These are phyloP conservation scores for Drepana arcuata DNA, from an alignment of 1,140 invertebrate genomes.

Conservation along the genomic window DNA sequence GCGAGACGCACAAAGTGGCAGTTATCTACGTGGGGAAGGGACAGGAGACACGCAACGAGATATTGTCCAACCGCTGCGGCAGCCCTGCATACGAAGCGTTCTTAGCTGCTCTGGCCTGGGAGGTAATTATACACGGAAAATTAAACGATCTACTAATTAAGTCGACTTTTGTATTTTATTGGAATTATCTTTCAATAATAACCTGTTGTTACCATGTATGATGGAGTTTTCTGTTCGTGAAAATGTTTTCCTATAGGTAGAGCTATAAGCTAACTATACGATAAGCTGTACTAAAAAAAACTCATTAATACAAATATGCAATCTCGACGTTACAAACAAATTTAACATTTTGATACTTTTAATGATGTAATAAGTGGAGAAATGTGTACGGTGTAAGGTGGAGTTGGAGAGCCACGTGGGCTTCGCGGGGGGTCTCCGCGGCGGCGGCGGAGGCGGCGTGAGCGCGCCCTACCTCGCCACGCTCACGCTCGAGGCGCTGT, in stretches of 20 bases:
- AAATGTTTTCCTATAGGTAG: too few species aligned
- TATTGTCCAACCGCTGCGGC: constrained; percentile 83
- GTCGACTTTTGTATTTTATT: constrained; percentile 3
- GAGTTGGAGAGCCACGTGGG: constrained; percentile 96
- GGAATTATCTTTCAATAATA: too few species aligned
- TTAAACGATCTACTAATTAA: too few species aligned
- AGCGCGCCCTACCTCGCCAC: constrained; percentile 98
- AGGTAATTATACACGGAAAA: constrained; percentile 78
- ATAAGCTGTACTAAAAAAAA: too few species aligned
- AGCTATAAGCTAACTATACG: too few species aligned
- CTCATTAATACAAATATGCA: too few species aligned
- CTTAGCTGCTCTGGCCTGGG: constrained; percentile 95
- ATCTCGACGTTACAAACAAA: too few species aligned
- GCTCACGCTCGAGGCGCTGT: constrained; percentile 90
- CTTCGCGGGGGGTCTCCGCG: constrained; percentile 94
- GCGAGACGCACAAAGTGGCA: constrained; percentile 99
- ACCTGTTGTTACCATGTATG: too few species aligned
- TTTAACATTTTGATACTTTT: too few species aligned
- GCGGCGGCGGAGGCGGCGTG: constrained; percentile 91
- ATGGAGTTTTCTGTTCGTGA: too few species aligned
- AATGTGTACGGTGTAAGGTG: too few species aligned
- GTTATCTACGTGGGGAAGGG: constrained; percentile 98
- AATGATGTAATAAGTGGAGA: too few species aligned
- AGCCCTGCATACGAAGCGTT: constrained; percentile 96
- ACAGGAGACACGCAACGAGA: constrained; percentile 96